phyloP scores from a whole-genome alignment of 2,888 invertebrate species.

The Osmoderma eremita region DNA sequence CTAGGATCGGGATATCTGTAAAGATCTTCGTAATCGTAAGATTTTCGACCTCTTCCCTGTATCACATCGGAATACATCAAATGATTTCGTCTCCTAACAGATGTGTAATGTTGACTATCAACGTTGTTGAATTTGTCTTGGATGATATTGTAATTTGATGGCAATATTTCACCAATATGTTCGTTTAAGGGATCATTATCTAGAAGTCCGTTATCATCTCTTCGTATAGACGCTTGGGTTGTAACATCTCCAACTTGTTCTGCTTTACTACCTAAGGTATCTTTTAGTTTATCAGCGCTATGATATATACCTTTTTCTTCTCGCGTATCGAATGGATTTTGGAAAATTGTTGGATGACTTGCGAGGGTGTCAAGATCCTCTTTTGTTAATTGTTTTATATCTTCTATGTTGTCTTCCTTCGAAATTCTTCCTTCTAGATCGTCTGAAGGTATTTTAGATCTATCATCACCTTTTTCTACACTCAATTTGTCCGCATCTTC shows the following conservation, averaged over 20 bases:
- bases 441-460: neutral
- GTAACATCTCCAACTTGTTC: conserved; percentile 12
- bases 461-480: neutral
- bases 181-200: conserved; percentile 53
- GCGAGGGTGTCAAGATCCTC: conserved; percentile 55
- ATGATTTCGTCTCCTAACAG: conserved; percentile 26
- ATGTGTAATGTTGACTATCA: neutral
- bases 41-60: conserved; percentile 21
- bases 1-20: conserved; percentile 36
- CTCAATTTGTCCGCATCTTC: no score
- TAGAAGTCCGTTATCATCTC: conserved; percentile 46
- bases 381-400: conserved; percentile 51
- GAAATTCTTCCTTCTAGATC: conserved; percentile 36
- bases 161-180: conserved; percentile 62
- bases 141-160: conserved; percentile 52
- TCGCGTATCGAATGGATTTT: conserved; percentile 46
- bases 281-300: conserved; percentile 12
- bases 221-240: conserved; percentile 22
- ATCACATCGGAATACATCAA: conserved; percentile 7
- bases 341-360: conserved; percentile 52
- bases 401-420: conserved; percentile 44
- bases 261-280: neutral
- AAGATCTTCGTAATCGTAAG: conserved; percentile 28
- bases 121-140: conserved; percentile 24
- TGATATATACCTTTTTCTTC: conserved; percentile 33